Conservation (phyloP, 2,888 invertebrate species). For the Dexiosoma caninum region DNA sequence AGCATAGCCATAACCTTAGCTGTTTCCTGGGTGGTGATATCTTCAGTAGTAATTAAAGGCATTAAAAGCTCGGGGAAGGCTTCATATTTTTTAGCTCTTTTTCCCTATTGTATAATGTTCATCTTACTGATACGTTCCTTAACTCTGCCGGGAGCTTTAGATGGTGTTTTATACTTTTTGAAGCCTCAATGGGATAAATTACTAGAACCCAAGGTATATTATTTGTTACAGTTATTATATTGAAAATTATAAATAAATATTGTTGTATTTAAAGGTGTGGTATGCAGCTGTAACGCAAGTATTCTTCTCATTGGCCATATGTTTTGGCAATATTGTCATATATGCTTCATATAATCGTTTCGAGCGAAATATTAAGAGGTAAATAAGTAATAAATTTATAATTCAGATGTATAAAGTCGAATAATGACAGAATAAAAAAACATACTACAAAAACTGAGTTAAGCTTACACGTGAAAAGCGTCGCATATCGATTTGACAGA, state of each 20-base stretch:
- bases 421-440: too few relatives aligned
- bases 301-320: conserved; percentile 82
- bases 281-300: conserved; percentile 83
- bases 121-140: conserved; percentile 81
- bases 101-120: conserved; percentile 82
- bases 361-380: conserved; percentile 81
- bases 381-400: too few relatives aligned
- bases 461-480: too few relatives aligned
- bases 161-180: conserved; percentile 83
- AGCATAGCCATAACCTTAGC: conserved; percentile 79
- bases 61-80: conserved; percentile 82
- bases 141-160: conserved; percentile 81
- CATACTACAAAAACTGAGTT: too few relatives aligned
- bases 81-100: conserved; percentile 85
- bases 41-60: conserved; percentile 79
- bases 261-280: conserved; percentile 79
- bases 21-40: conserved; percentile 80
- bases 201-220: conserved; percentile 71
- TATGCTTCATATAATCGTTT: conserved; percentile 82
- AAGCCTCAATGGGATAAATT: conserved; percentile 81
- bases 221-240: not conserved
- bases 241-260: not conserved
- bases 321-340: conserved; percentile 82
- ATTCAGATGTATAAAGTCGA: too few relatives aligned
- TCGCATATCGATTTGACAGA: too few relatives aligned